Base-by-base conservation (phyloP, 2,888 invertebrate species). In the Tortricodes alternella region DNA sequence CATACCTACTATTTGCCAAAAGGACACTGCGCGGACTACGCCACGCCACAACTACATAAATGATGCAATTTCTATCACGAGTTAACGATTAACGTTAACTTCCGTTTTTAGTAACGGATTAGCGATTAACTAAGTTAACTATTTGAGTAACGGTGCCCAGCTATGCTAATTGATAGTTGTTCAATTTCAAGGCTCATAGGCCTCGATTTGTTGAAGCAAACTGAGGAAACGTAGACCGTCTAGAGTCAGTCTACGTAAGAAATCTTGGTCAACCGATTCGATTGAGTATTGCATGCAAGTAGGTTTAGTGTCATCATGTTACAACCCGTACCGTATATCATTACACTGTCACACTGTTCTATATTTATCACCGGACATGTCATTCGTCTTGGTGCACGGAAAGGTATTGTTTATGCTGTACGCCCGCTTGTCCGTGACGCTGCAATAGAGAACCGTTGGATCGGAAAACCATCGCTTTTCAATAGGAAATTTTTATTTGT, bases 391-490 rank as follows among this genome's bases (percentile, higher is more conserved):
- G 55, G 48, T 43, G 55, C 41, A 24, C 34, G 37, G 49, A 38
- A 49, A 46, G 21, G 46, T 46, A 38, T 49, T 49, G 49, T 49
- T 49, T 38, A 38, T 38, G 49, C 38, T 29, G 38, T 27, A 16
- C 29, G 35, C n/a, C 21, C 23, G 44, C 23, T 15, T 29, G 49
- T 11, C 46, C 53, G 41, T 41, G 51, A 38, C 43, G 43, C n/a
- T 23, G 34, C 43, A 16, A 48, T 48, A 35, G 34, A 41, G 27
- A 44, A 35, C 23, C 50, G 44, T 43, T 44, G 49, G 44, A 56
- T 56, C 38, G 56, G 56, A 56, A 56, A 56, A 50, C 50, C 37
- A 56, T 50, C 49, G 43, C 29, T 46, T 46, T 38, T 37, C 43
- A 29, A 55, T 41, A 37, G 55, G 49, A 49, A 55, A 55, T 9